A percentile compares a stretch with the other conserved stretches of the same genome.
Conservation (phyloP, 2,888 invertebrate genomes). For the Syrista parreyssii region DNA sequence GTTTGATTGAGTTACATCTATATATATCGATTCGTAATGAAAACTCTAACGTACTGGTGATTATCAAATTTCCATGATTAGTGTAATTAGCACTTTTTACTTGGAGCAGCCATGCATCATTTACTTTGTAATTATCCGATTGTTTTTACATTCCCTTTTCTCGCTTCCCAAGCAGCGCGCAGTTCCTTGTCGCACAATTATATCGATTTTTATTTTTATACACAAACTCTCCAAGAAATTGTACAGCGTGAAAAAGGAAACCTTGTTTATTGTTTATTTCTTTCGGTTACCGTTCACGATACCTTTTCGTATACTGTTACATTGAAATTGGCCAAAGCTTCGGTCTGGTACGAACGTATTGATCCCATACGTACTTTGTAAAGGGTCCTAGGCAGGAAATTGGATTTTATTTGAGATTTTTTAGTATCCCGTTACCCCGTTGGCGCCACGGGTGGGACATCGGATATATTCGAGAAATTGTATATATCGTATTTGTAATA, state of each 20-base stretch:
- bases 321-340: neutral
- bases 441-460: neutral
- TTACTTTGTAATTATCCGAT: neutral
- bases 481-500: neutral
- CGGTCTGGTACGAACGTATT: neutral
- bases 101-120: neutral
- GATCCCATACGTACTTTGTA: neutral
- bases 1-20: neutral
- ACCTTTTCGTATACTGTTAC: neutral
- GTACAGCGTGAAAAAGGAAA: neutral
- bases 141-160: neutral
- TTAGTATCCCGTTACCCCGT: neutral
- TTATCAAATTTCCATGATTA: neutral
- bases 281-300: neutral
- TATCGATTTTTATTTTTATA: too few relatives aligned
- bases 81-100: neutral
- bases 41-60: neutral
- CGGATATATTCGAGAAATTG: neutral
- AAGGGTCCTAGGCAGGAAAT: neutral
- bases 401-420: neutral
- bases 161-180: neutral
- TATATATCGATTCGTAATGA: neutral
- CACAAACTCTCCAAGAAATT: neutral
- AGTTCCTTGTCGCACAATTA: neutral
- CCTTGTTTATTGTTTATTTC: neutral